Base-by-base conservation (phyloP, 2,113 vertebrate species). In the Boleophthalmus pectinirostris region DNA sequence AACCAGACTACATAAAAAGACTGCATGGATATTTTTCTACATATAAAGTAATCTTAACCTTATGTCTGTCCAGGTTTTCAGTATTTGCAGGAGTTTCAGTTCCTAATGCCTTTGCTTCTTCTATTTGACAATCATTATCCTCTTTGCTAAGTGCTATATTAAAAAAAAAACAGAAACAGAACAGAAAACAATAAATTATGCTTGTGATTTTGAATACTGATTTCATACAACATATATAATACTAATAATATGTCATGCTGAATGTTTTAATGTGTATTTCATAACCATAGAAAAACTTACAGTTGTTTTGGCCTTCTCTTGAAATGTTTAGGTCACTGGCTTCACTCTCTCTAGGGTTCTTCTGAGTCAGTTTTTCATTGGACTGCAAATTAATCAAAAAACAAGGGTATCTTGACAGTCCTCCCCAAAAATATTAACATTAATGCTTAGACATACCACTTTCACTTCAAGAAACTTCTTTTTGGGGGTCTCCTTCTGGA, bases 401-500 rank as follows among this genome's bases (percentile, higher is more conserved):
- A 21, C 49, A 77, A 57, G 1, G 24, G 47, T 46, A 45, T 25
- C 0, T 33, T 61, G 0, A 33, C 58, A 61, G 18, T 61, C 2
- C 14, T 61, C 25, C 24, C 29, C 4, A 33, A 16, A 61, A 33
- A 1, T 29, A 18, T 60, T 8, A 29, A 18, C 16, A 16, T 2
- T 33, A 16, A 20, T 51, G 21, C 23, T 25, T 16, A 33, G 21
- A 57, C 73, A 74, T n/a, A 95, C 94, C 89, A 91, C 89, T 24
- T 87, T 91, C 60, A 15, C 64, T 35, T 80, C 92, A 57, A 73
- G 4, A 24, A 88, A 82, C 20, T 71, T 91, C 88, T 87, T 94
- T 82, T 87, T 94, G 56, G 66, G 87, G 0, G 3, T 3, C 6
- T 13, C 88, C 2, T 95, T 94, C 83, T 93, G 94, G 20, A 0